Evolutionary conservation across 2,888 invertebrate genomes (phyloP).

Genomic region (Antheraea yamamai): DNA sequence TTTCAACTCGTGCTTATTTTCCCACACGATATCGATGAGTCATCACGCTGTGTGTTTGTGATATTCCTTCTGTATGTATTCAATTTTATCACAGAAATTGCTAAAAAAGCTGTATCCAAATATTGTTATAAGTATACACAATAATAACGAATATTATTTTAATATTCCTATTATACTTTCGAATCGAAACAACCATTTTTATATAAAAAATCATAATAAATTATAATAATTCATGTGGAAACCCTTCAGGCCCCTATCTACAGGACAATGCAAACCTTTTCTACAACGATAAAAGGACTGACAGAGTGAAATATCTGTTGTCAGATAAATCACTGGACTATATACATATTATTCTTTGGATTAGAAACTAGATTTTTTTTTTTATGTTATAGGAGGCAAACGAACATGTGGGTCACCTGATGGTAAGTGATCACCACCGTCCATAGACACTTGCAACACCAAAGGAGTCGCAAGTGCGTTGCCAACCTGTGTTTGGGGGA

Average conservation of each 20-base stretch:
- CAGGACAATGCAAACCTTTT: slow-evolving; percentile 13
- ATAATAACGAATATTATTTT: neutral
- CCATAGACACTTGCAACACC: no score
- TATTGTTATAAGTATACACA: neutral
- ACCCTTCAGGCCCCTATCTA: slow-evolving; percentile 11
- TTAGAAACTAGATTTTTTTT: slow-evolving; percentile 1
- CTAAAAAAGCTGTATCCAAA: no score
- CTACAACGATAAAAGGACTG: slow-evolving; percentile 13
- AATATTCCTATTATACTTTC: neutral
- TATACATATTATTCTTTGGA: neutral
- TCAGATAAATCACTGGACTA: slow-evolving; percentile 11
- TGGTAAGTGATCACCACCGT: no score
- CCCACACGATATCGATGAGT: no score
- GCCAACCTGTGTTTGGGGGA: no score
- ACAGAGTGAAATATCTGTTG: slow-evolving; percentile 17
- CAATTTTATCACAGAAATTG: no score
- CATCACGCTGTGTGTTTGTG: no score
- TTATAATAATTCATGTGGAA: slow-evolving; percentile 14
- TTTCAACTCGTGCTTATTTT: no score
- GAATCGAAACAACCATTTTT: neutral
- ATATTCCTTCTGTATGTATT: no score
- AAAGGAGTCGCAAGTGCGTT: no score
- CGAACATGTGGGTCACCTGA: no score
- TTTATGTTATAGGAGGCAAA: no score
- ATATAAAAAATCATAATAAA: slow-evolving; percentile 10